A percentile compares a stretch with the other conserved stretches of the same genome.
These are phyloP conservation scores for Micronycteris hirsuta DNA, from an alignment of 2,113 vertebrate genomes.

Conservation along the genomic window DNA sequence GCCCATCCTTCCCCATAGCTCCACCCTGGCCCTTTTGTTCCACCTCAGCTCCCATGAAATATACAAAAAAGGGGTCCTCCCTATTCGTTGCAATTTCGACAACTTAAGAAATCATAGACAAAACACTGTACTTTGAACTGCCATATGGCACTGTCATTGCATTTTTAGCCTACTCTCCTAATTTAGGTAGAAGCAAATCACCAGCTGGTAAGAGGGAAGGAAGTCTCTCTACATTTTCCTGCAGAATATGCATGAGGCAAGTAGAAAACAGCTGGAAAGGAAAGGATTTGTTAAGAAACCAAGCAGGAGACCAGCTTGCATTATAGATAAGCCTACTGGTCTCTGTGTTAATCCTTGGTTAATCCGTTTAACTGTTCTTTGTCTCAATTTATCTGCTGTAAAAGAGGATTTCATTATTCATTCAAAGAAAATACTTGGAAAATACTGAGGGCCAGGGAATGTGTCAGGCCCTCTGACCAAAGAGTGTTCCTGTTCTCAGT, in stretches of 20 bases:
- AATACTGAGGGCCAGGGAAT: neutral
- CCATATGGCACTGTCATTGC: neutral
- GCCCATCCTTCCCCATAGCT: neutral
- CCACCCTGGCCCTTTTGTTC: neutral
- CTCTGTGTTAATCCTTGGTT: neutral
- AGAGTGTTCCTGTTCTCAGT: neutral
- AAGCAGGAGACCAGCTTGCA: neutral
- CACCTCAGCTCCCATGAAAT: neutral
- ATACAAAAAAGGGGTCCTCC: neutral
- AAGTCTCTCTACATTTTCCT: neutral
- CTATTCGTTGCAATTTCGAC: neutral
- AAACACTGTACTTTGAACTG: neutral
- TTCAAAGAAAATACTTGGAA: conserved; percentile 15
- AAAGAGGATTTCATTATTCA: neutral
- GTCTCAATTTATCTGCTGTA: neutral
- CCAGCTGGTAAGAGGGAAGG: neutral
- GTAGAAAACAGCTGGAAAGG: neutral
- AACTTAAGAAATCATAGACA: neutral
- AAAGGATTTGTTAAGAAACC: neutral
- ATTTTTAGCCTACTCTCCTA: conserved; percentile 25
- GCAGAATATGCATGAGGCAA: neutral
- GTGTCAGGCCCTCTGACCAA: neutral
- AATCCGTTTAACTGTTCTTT: neutral
- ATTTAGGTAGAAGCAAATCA: conserved; percentile 21
- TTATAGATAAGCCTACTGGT: neutral